Base-by-base conservation (phyloP, 2,888 invertebrate genomes). In the Cistogaster globosa region DNA sequence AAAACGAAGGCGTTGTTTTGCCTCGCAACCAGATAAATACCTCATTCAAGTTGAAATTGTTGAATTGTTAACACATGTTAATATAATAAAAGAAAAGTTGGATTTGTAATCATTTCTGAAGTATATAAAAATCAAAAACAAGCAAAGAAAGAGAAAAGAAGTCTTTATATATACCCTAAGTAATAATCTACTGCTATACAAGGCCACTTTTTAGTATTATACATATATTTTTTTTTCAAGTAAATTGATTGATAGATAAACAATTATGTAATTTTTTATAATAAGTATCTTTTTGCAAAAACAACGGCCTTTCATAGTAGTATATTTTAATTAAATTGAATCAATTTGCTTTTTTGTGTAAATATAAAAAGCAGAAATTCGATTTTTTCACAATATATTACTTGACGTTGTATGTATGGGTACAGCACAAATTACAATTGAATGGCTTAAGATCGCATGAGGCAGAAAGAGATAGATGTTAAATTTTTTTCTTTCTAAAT, bases 11-110 rank as follows among this genome's bases (percentile, higher is more conserved):
- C 82, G 74, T 82, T 85, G 69, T 85, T 75, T 86, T 83, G 60
- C 72, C 45, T 86, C 51, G 80, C 86, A 81, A 77, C 83, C 76
- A 55, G 32, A 75, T 65, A 69, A 53, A 74, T 85, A 86, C 87
- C 87, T 90, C 90, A 91, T 90, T 91, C 89, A 91, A 91, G 91
- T 91, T 90, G 90, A 91, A 90, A 89, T 90, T 90, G 90, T 91
- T 91, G 91, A 91, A 91, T 90, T 90, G 91, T 90, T 91, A 90
- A 88, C 88, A 87, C 83, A 87, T 91, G 89, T 90, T 88, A 87
- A 72, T 79, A 71, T 68, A 75, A 78, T 67, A 72, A 79, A 77
- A 79, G 74, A 84, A 77, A 83, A 84, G 84, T 83, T 83, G 76
- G 69, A 78, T 78, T 20, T 62, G 86, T 81, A 83, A 87, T 57